phyloP scores from a whole-genome alignment of 2,797 vertebrate genomes.

The Halcyon leucocephala region DNA sequence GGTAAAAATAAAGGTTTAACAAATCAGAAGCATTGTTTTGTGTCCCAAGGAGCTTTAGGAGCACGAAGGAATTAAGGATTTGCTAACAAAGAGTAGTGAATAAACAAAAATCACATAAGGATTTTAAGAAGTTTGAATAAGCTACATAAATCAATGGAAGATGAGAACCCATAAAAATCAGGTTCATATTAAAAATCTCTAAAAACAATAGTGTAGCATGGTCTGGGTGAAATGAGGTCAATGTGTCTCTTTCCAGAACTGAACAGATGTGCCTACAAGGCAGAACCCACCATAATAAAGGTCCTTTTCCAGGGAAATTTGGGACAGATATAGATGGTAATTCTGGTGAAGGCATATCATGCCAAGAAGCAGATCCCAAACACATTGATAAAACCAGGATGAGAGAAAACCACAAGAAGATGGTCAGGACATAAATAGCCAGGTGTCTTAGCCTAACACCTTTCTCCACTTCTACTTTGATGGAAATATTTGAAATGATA shows the following conservation, averaged over 20 bases:
- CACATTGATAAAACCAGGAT: not conserved
- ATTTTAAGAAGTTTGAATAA: not conserved
- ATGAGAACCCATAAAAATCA: not conserved
- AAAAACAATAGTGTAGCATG: not conserved
- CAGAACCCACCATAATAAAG: not conserved
- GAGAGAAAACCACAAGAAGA: not conserved
- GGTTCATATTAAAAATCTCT: not conserved
- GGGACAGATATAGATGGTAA: not conserved
- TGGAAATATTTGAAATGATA: not conserved
- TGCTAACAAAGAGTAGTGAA: not conserved
- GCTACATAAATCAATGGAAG: not conserved
- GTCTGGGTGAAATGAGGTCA: not conserved
- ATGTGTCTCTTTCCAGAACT: not conserved
- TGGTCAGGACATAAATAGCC: not conserved
- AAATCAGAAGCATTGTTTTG: not conserved
- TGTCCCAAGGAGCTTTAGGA: slow-evolving; percentile 1
- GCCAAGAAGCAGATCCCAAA: not conserved
- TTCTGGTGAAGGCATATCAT: not conserved
- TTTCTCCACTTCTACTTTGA: not conserved
- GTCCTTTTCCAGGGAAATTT: not conserved
- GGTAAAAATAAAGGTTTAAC: not conserved
- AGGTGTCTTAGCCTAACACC: not conserved
- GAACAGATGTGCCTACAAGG: not conserved
- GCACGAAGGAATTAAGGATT: slow-evolving; percentile 3
- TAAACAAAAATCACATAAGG: not conserved